Conservation (phyloP, 2,888 invertebrate genomes). For the Drosophila borealis region DNA sequence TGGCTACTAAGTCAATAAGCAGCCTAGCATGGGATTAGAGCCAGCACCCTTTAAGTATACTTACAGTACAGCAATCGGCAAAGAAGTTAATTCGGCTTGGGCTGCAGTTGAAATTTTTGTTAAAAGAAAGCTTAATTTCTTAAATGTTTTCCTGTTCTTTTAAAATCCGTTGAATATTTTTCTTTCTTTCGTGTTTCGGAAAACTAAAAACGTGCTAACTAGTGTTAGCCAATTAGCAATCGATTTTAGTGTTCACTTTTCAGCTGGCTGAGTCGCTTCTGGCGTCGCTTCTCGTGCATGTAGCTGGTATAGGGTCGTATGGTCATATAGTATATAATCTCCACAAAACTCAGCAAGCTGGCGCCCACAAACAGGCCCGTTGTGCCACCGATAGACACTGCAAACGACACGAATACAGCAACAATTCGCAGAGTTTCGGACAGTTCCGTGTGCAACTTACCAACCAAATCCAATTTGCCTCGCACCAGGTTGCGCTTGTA, state of each 20-base stretch:
- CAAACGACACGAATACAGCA: not conserved
- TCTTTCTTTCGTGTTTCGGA: not conserved
- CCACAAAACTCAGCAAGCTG: constrained; percentile 88
- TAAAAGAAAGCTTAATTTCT: no score
- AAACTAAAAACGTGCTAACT: not conserved
- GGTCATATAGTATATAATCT: constrained; percentile 87
- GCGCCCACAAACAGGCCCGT: constrained; percentile 89
- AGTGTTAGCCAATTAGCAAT: not conserved
- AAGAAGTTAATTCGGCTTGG: no score
- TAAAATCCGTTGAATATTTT: not conserved
- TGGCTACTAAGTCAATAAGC: no score
- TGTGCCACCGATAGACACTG: constrained; percentile 89
- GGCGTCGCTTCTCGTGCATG: constrained; percentile 63
- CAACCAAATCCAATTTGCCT: constrained; percentile 90
- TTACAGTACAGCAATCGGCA: no score
- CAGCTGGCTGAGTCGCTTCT: constrained; percentile 33
- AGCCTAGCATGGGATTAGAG: no score
- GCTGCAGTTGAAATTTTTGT: no score
- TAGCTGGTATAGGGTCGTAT: constrained; percentile 83
- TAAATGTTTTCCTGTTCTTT: no score
- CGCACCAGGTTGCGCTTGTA: constrained; percentile 91
- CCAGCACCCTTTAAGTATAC: no score
- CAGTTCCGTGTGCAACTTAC: constrained; percentile 84
- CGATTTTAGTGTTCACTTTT: constrained; percentile 10
- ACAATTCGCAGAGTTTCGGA: constrained; percentile 42